phyloP scores from a whole-genome alignment of 2,797 vertebrate species.

The Streptopelia turtur region DNA sequence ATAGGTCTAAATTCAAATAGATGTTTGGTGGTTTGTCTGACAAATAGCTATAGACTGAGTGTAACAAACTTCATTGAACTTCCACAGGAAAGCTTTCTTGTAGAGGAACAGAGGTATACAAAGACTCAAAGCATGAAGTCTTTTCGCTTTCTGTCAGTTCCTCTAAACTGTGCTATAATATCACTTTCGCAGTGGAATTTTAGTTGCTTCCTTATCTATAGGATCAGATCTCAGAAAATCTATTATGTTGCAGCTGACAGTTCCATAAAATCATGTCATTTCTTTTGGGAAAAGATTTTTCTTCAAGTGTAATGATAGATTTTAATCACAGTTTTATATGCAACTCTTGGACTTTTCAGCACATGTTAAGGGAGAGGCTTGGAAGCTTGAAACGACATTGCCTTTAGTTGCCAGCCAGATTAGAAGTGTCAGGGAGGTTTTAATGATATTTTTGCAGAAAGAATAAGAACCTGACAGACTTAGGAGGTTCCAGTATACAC shows the following conservation, averaged over 20 bases:
- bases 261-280: neutral
- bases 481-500: neutral
- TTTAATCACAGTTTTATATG: neutral
- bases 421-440: neutral
- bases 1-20: neutral
- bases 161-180: neutral
- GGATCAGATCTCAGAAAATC: neutral
- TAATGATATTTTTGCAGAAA: neutral
- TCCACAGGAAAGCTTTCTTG: neutral
- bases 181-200: neutral
- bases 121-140: neutral
- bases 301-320: neutral
- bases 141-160: neutral
- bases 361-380: neutral
- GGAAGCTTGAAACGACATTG: neutral
- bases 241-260: neutral
- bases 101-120: neutral
- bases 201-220: neutral
- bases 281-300: neutral
- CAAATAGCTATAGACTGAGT: neutral
- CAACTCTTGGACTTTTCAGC: neutral
- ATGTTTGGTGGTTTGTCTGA: neutral
- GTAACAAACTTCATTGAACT: neutral
- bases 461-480: neutral
- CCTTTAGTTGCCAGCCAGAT: neutral